Evolutionary conservation across 2,797 vertebrate species (phyloP).

Genomic region (Tenualosa ilisha): DNA sequence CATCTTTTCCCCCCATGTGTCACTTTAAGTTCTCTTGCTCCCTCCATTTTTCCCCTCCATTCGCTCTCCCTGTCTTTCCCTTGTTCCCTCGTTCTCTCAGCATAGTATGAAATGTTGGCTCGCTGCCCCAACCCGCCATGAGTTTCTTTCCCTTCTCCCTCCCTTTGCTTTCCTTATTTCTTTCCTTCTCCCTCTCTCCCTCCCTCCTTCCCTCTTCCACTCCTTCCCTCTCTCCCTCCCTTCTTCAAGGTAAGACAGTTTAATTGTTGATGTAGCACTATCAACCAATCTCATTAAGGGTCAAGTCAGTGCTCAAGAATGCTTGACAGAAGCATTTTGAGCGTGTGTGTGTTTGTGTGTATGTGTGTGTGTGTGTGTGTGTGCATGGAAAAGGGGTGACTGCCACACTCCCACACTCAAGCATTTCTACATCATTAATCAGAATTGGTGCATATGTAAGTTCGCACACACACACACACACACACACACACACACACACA

Average conservation of each 20-base stretch:
- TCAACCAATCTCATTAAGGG: constrained; percentile 30
- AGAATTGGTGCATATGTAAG: not conserved
- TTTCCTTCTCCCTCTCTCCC: not conserved
- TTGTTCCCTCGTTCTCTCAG: not conserved
- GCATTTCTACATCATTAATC: constrained; percentile 8
- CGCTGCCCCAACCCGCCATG: not conserved
- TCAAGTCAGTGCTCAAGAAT: constrained; percentile 33
- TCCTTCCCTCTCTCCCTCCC: constrained; percentile 5
- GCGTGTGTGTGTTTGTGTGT: constrained; percentile 34
- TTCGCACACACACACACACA: not conserved
- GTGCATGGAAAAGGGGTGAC: not conserved
- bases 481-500: not conserved
- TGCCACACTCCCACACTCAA: not conserved
- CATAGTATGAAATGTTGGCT: constrained; percentile 1
- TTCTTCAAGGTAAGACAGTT: constrained; percentile 22
- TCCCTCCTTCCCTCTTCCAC: not conserved
- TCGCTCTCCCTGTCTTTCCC: not conserved
- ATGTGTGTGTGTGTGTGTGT: constrained; percentile 32
- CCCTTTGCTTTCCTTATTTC: not conserved
- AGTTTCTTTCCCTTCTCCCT: not conserved
- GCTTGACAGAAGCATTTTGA: constrained; percentile 35
- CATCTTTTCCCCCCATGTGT: not conserved
- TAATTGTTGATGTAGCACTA: constrained; percentile 23
- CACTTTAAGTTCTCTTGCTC: not conserved
- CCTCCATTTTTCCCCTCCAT: not conserved